These are phyloP conservation scores for Dipus sagitta DNA, from an alignment of 2,797 vertebrate genomes.

Conservation along the genomic window DNA sequence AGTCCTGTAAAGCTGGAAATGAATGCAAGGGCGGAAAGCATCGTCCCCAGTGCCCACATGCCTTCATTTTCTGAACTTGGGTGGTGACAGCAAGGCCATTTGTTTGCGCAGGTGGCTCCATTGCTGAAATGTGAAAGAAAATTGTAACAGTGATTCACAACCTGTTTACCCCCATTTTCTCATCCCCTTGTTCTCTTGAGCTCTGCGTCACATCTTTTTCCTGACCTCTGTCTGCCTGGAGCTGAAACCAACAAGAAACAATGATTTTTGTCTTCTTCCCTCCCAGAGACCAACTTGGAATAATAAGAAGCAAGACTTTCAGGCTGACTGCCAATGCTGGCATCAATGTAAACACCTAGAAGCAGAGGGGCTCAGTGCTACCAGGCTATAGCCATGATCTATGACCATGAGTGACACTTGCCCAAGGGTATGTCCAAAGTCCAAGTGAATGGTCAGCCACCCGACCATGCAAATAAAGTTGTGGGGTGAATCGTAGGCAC, in stretches of 20 bases:
- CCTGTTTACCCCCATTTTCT: constrained; percentile 3
- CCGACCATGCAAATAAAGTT: neutral
- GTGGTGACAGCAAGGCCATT: constrained; percentile 41
- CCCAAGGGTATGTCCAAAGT: neutral
- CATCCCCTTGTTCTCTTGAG: neutral
- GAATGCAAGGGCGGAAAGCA: constrained; percentile 23
- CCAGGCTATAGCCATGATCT: neutral
- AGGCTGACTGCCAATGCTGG: neutral
- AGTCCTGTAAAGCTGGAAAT: neutral
- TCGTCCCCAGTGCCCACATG: constrained; percentile 11
- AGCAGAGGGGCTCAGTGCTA: neutral
- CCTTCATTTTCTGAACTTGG: constrained; percentile 50
- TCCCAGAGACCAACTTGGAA: neutral
- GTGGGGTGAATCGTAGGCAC: neutral
- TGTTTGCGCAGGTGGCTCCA: constrained; percentile 70
- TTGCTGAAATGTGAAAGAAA: constrained; percentile 57
- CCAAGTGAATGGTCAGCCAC: neutral
- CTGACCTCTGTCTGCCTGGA: neutral
- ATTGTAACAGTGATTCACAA: constrained; percentile 35
- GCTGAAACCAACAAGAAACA: neutral
- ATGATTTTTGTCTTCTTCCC: neutral
- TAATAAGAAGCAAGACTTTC: neutral
- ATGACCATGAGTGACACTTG: neutral
- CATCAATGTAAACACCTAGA: neutral
- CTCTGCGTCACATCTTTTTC: neutral